Percentiles rank a stretch among this genome's conserved stretches.
Conservation (phyloP, 2,797 vertebrate genomes). For the Podarcis lilfordi region DNA sequence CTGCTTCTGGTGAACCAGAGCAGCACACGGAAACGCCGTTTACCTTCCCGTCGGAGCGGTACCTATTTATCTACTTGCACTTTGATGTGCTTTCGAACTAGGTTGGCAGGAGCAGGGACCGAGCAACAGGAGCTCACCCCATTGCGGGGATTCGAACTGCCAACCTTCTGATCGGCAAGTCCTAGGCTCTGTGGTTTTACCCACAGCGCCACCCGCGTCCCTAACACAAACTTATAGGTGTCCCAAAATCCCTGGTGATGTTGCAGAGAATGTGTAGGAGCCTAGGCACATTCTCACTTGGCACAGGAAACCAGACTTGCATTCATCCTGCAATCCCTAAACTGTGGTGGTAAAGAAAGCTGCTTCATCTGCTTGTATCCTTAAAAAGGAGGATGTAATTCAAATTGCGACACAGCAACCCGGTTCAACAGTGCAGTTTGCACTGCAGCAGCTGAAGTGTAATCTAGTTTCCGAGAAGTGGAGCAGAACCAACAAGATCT, state of each 20-base stretch:
- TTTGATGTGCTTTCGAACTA: no score
- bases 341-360: background rate
- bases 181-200: no score
- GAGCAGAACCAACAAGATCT: slow-evolving; percentile 22
- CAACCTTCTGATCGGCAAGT: no score
- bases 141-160: no score
- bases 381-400: background rate
- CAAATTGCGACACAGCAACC: background rate
- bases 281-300: no score
- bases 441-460: background rate
- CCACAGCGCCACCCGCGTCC: no score
- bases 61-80: no score
- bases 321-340: background rate
- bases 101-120: no score
- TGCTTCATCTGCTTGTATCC: background rate
- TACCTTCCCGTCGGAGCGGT: no score
- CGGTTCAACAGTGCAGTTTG: background rate
- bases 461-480: slow-evolving; percentile 4
- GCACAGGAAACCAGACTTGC: background rate
- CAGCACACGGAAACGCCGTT: no score
- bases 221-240: background rate
- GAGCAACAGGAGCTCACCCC: no score
- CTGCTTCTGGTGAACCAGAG: no score
- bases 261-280: background rate
- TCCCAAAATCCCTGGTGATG: background rate